phyloP scores from a whole-genome alignment of 2,888 invertebrate species.

The Phoronis australis region DNA sequence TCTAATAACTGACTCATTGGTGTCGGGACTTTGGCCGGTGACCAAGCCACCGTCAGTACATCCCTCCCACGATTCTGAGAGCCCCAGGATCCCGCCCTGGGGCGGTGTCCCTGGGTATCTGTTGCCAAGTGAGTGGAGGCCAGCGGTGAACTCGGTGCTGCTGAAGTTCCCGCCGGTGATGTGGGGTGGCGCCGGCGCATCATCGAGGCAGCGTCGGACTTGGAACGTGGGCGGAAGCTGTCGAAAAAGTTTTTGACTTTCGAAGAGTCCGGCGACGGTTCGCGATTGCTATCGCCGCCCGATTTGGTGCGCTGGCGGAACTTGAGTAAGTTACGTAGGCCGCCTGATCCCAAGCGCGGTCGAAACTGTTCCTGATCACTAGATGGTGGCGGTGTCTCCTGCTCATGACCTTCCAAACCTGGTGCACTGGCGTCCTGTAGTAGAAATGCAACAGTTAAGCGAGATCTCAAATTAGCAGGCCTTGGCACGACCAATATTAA shows the following conservation, averaged over 20 bases:
- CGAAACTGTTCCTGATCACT: constrained; percentile 31
- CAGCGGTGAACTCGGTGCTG: not conserved
- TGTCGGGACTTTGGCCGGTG: constrained; percentile 14
- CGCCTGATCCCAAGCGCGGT: constrained; percentile 32
- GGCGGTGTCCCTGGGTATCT: not conserved
- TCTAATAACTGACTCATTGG: constrained; percentile 44
- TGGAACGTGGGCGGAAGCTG: constrained; percentile 40
- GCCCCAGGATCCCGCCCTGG: not conserved
- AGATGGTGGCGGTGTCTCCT: constrained; percentile 18
- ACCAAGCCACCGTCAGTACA: not conserved
- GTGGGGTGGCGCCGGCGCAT: constrained; percentile 12
- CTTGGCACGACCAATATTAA: no score
- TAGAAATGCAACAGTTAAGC: constrained; percentile 7
- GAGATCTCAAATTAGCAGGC: no score
- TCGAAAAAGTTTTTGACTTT: constrained; percentile 45
- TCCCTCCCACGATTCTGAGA: not conserved
- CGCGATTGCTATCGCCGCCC: constrained; percentile 23
- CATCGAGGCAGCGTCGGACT: constrained; percentile 43
- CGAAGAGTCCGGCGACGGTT: constrained; percentile 27
- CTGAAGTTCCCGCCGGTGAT: not conserved
- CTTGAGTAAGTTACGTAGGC: constrained; percentile 5
- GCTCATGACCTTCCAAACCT: constrained; percentile 43
- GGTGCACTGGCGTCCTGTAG: constrained; percentile 48
- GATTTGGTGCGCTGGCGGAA: constrained; percentile 30
- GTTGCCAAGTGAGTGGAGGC: not conserved